These are phyloP conservation scores for Pogonomyrmex barbatus DNA, from an alignment of 1,140 invertebrate genomes.

Conservation along the genomic window DNA sequence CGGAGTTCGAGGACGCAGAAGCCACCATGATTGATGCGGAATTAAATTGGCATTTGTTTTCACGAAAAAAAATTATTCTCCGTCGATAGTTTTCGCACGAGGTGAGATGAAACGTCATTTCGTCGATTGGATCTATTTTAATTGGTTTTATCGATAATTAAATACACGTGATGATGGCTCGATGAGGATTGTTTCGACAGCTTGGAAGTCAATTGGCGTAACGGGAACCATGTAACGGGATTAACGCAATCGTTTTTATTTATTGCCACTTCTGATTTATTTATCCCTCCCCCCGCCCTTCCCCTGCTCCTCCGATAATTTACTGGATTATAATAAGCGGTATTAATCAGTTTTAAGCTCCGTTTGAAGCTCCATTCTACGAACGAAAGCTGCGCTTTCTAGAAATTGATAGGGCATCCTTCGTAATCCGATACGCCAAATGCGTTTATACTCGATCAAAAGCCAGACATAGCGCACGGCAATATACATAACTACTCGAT, in stretches of 20 bases:
- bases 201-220: constrained; percentile 27
- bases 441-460: constrained; percentile 62
- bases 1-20: not conserved
- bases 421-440: constrained; percentile 65
- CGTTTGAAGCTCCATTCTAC: not conserved
- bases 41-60: constrained; percentile 60
- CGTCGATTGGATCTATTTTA: constrained; percentile 38
- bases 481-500: constrained; percentile 52
- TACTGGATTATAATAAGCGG: constrained; percentile 24
- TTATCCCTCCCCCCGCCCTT: not conserved
- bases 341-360: constrained; percentile 27
- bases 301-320: constrained; percentile 6
- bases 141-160: constrained; percentile 43
- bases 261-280: constrained; percentile 37
- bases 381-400: constrained; percentile 34
- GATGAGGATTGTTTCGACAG: constrained; percentile 26
- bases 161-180: constrained; percentile 22
- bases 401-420: constrained; percentile 46
- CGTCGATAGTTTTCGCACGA: constrained; percentile 23
- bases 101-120: constrained; percentile 44
- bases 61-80: constrained; percentile 10
- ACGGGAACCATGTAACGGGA: constrained; percentile 30
- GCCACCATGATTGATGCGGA: constrained; percentile 50
- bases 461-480: constrained; percentile 32
- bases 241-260: constrained; percentile 50